Evolutionary conservation across 2,797 vertebrate species (phyloP).

Genomic region (Tangara arthus): DNA sequence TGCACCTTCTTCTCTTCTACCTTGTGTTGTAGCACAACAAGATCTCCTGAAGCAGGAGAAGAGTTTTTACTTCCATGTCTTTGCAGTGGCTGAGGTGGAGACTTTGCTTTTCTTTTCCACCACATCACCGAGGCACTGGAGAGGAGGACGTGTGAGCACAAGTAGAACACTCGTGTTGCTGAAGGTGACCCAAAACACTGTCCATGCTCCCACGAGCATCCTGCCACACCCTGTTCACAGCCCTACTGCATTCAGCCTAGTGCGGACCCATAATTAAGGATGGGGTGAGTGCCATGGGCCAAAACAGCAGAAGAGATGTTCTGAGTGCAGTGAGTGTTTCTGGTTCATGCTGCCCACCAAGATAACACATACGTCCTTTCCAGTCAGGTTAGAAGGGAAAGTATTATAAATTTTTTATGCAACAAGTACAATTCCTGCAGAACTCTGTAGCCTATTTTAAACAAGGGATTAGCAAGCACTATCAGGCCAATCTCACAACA

Average conservation of each 20-base stretch:
- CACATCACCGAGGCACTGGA: neutral
- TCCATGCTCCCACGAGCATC: fast-evolving
- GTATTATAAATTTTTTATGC: neutral
- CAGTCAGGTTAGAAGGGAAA: neutral
- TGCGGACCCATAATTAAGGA: neutral
- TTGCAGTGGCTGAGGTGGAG: neutral
- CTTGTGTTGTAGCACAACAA: fast-evolving
- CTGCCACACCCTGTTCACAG: fast-evolving
- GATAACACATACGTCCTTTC: neutral
- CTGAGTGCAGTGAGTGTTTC: neutral
- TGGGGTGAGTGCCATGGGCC: neutral
- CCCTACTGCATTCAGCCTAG: neutral
- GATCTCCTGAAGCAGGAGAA: neutral
- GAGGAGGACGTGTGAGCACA: neutral
- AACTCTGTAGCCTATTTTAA: neutral
- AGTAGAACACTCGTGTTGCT: neutral
- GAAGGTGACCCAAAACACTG: neutral
- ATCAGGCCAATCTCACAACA: neutral
- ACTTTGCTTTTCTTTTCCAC: neutral
- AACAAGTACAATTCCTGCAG: neutral
- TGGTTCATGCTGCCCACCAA: fast-evolving
- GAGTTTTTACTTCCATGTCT: neutral
- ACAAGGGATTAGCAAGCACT: neutral
- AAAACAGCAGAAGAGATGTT: neutral
- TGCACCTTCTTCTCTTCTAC: neutral